Evolutionary conservation across 2,888 invertebrate species (phyloP).

Genomic region (Eugnorisma glareosa): DNA sequence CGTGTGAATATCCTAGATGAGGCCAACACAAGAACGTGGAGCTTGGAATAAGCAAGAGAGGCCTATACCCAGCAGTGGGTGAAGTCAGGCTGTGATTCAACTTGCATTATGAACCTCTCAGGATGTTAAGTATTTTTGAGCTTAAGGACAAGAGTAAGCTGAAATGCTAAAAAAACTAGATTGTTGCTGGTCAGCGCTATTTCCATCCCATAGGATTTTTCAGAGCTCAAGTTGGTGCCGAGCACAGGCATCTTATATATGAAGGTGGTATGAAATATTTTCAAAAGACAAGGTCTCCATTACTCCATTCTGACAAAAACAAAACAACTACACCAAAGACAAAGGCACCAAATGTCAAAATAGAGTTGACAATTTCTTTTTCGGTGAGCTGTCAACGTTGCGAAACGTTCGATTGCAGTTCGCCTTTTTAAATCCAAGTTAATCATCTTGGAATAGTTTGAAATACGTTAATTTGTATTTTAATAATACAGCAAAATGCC

Average conservation of each 20-base stretch:
- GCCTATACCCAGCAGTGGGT: too few species aligned
- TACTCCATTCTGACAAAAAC: neutral
- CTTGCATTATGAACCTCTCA: too few species aligned
- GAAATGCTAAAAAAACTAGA: too few species aligned
- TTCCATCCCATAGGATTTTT: neutral
- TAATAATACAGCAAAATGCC: constrained; percentile 92
- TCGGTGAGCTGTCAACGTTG: constrained; percentile 80
- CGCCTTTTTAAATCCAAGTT: constrained; percentile 81
- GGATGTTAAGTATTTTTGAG: too few species aligned
- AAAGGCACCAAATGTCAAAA: constrained; percentile 32
- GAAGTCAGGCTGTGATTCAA: too few species aligned
- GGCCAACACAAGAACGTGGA: too few species aligned
- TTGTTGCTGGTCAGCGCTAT: neutral
- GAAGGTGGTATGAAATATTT: too few species aligned
- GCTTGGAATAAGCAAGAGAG: too few species aligned
- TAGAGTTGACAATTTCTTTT: constrained; percentile 69
- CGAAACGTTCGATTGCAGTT: constrained; percentile 77
- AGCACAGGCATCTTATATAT: too few species aligned
- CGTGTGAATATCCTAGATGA: too few species aligned
- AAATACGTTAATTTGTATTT: constrained; percentile 69
- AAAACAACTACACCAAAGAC: neutral
- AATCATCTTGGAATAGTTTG: constrained; percentile 80
- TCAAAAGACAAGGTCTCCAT: constrained; percentile 4
- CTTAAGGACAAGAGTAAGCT: too few species aligned
- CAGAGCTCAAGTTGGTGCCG: neutral